Conservation (phyloP, 2,113 vertebrate species). For the Xiphophorus hellerii region DNA sequence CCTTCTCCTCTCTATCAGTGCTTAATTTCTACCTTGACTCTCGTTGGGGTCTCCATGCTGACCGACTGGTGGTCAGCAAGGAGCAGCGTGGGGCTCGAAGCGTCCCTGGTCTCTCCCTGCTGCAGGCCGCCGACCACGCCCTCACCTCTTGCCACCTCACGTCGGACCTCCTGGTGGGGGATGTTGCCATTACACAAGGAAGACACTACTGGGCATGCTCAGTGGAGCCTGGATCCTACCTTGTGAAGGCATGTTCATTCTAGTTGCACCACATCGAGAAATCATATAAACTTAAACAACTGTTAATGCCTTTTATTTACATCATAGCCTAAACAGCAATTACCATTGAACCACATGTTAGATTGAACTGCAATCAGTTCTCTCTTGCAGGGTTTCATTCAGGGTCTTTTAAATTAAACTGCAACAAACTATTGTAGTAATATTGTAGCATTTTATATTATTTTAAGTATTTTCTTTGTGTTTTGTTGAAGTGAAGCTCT, state of each 20-base stretch:
- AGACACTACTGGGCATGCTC: slow-evolving; percentile 97
- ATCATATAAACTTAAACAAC: background rate
- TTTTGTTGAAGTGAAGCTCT: no score
- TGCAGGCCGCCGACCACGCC: slow-evolving; percentile 87
- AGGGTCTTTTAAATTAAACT: no score
- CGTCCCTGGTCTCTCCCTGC: slow-evolving; percentile 87
- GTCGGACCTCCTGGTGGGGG: slow-evolving; percentile 90
- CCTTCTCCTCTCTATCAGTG: slow-evolving; percentile 75
- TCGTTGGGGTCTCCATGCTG: slow-evolving; percentile 92
- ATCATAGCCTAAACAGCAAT: background rate
- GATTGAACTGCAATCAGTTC: background rate
- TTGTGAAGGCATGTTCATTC: slow-evolving; percentile 84
- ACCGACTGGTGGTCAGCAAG: slow-evolving; percentile 93
- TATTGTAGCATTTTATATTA: no score
- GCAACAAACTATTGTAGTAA: no score
- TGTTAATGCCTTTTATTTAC: background rate
- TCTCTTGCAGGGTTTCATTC: background rate
- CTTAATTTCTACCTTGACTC: slow-evolving; percentile 96
- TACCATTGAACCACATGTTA: background rate
- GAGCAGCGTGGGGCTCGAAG: slow-evolving; percentile 94
- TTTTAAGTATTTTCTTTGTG: no score
- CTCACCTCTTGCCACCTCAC: slow-evolving; percentile 95
- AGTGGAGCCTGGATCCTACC: slow-evolving; percentile 95
- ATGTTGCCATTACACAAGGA: slow-evolving; percentile 95
- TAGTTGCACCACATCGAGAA: background rate